Conservation (phyloP, 2,797 vertebrate genomes). For the Peromyscus melanophrys region DNA sequence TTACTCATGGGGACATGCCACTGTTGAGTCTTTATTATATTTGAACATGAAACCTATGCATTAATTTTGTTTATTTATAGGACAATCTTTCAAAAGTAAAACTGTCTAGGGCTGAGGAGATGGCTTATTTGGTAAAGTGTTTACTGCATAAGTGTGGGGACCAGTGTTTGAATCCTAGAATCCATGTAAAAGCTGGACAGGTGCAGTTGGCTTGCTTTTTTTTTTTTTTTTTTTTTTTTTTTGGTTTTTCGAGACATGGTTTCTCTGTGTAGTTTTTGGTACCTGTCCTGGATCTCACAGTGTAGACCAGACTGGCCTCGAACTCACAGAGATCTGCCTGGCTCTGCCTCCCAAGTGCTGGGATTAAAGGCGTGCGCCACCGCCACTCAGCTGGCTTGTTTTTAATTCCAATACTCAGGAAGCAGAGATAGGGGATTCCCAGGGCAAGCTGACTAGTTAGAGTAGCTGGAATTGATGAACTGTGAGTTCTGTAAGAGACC, state of each 20-base stretch:
- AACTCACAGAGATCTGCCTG: too few relatives aligned
- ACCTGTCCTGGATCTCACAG: too few relatives aligned
- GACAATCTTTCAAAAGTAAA: constrained; percentile 29
- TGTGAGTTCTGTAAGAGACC: not conserved
- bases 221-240: too few relatives aligned
- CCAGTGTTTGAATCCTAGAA: not conserved
- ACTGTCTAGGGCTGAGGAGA: not conserved
- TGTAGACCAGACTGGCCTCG: too few relatives aligned
- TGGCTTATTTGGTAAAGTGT: not conserved
- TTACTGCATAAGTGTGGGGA: not conserved
- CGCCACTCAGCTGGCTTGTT: too few relatives aligned
- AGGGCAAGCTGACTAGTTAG: not conserved
- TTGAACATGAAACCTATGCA: not conserved
- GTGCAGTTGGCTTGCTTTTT: too few relatives aligned
- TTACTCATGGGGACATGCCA: not conserved
- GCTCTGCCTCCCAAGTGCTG: too few relatives aligned
- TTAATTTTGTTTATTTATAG: constrained; percentile 6
- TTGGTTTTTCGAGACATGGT: too few relatives aligned
- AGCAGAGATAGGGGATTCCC: not conserved
- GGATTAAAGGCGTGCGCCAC: too few relatives aligned
- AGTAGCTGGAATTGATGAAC: not conserved
- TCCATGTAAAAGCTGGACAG: not conserved
- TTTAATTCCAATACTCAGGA: not conserved
- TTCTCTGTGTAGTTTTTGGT: too few relatives aligned
- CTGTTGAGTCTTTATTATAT: not conserved